Evolutionary conservation across 2,113 vertebrate genomes (phyloP).

Genomic region (Grus americana): DNA sequence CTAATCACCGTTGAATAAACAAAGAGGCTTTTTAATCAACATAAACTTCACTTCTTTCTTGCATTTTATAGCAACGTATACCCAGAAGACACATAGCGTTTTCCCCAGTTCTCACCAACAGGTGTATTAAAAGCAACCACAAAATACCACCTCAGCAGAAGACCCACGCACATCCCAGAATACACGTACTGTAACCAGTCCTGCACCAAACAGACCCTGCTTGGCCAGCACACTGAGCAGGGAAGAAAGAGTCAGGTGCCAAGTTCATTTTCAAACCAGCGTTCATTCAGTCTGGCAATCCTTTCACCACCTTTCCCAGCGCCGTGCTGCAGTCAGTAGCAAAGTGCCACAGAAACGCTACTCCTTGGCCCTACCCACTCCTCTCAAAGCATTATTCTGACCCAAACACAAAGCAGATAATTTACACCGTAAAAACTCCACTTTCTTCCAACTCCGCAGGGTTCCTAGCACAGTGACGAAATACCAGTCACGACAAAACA

Average conservation of each 20-base stretch:
- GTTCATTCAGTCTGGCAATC: not conserved
- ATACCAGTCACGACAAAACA: rapidly evolving
- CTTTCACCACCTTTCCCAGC: not conserved
- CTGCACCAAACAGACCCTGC: not conserved
- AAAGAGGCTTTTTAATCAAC: conserved; percentile 52
- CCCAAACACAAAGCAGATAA: not conserved
- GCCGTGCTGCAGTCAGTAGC: not conserved
- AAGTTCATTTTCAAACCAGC: not conserved
- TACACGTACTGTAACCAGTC: not conserved
- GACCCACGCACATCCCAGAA: no score
- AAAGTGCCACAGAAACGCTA: not conserved
- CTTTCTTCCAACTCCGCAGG: not conserved
- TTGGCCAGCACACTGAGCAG: not conserved
- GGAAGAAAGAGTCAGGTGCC: not conserved
- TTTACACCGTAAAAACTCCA: not conserved
- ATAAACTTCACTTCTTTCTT: conserved; percentile 45
- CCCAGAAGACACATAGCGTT: not conserved
- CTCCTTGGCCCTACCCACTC: not conserved
- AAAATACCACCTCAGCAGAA: not conserved
- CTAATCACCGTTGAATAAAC: conserved; percentile 44
- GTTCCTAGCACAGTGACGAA: not conserved
- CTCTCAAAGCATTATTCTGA: not conserved
- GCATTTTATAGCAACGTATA: not conserved
- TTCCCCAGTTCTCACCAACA: not conserved
- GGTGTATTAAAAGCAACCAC: not conserved